Conservation (phyloP, 1,140 invertebrate genomes). For the Scaptodrosophila lebanonensis region DNA sequence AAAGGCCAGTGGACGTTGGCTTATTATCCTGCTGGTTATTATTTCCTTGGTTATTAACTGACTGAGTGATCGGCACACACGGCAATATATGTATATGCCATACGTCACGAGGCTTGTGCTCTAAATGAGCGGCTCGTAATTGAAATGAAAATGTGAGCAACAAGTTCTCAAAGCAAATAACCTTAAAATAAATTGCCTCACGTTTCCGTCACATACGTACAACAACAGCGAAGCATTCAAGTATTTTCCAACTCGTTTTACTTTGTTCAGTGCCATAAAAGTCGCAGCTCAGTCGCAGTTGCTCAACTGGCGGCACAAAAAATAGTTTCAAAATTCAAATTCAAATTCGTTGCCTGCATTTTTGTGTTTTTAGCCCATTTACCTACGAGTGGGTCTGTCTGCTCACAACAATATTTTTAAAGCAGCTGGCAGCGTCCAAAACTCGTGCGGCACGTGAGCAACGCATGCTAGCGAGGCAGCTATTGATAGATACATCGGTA, state of each 20-base stretch:
- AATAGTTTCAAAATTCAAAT: constrained; percentile 44
- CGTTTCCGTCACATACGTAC: constrained; percentile 52
- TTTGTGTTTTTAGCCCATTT: constrained; percentile 34
- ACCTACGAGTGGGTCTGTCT: not conserved
- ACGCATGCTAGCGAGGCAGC: constrained; percentile 55
- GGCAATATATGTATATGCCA: constrained; percentile 26
- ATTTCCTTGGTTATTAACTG: constrained; percentile 60
- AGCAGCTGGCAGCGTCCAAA: constrained; percentile 5
- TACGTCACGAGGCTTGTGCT: too few relatives aligned
- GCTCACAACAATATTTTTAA: constrained; percentile 1
- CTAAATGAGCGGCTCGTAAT: constrained; percentile 36
- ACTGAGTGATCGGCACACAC: constrained; percentile 49
- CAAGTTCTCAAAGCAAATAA: constrained; percentile 67
- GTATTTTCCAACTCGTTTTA: constrained; percentile 40
- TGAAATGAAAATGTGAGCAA: constrained; percentile 72
- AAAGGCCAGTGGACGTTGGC: too few relatives aligned
- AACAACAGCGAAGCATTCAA: constrained; percentile 7
- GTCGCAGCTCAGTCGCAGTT: constrained; percentile 62
- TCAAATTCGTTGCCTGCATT: constrained; percentile 31
- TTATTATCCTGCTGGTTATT: constrained; percentile 27
- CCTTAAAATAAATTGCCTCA: constrained; percentile 73
- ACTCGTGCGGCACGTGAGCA: constrained; percentile 51
- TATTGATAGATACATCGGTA: constrained; percentile 33
- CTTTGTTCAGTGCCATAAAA: constrained; percentile 46
- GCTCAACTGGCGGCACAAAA: constrained; percentile 37